Percentiles rank a stretch among this genome's conserved stretches.
These are phyloP conservation scores for Drosophila mayri DNA, from an alignment of 1,140 invertebrate species.

Conservation along the genomic window DNA sequence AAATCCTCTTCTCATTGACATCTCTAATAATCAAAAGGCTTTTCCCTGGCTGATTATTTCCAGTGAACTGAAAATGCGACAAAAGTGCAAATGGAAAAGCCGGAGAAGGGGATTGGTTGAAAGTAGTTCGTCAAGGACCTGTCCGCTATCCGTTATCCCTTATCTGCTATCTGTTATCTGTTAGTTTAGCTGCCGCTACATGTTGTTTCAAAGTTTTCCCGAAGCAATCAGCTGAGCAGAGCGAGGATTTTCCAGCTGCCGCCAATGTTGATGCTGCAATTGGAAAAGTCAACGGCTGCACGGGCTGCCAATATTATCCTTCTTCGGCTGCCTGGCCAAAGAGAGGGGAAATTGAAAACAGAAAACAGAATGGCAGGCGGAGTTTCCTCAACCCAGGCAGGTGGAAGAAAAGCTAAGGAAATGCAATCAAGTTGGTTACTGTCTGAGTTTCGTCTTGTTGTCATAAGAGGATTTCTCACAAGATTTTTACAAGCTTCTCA, in stretches of 20 bases:
- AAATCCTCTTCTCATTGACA: slow-evolving; percentile 26
- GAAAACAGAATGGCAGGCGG: slow-evolving; percentile 45
- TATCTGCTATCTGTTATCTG: slow-evolving; percentile 46
- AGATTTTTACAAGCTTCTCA: slow-evolving; percentile 36
- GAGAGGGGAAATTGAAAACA: slow-evolving; percentile 63
- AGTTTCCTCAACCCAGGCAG: slow-evolving; percentile 24
- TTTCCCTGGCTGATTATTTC: slow-evolving; percentile 63
- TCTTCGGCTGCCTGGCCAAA: not conserved
- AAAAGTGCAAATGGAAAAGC: slow-evolving; percentile 37
- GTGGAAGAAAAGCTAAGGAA: slow-evolving; percentile 54
- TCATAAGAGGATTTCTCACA: slow-evolving; percentile 41
- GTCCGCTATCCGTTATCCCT: slow-evolving; percentile 6
- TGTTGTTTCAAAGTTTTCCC: slow-evolving; percentile 71
- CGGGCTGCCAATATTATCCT: slow-evolving; percentile 66
- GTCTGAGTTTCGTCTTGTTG: slow-evolving; percentile 30
- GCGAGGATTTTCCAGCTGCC: slow-evolving; percentile 30
- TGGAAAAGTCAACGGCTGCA: slow-evolving; percentile 74
- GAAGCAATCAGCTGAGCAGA: slow-evolving; percentile 57
- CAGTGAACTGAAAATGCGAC: slow-evolving; percentile 61
- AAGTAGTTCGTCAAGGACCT: slow-evolving; percentile 7
- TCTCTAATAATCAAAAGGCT: slow-evolving; percentile 66
- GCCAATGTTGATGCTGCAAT: slow-evolving; percentile 59
- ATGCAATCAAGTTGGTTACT: slow-evolving; percentile 65
- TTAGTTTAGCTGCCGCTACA: slow-evolving; percentile 59
- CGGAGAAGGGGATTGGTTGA: slow-evolving; percentile 4